Evolutionary conservation across 2,888 invertebrate species (phyloP).

Genomic region (Oeneis ivallda): DNA sequence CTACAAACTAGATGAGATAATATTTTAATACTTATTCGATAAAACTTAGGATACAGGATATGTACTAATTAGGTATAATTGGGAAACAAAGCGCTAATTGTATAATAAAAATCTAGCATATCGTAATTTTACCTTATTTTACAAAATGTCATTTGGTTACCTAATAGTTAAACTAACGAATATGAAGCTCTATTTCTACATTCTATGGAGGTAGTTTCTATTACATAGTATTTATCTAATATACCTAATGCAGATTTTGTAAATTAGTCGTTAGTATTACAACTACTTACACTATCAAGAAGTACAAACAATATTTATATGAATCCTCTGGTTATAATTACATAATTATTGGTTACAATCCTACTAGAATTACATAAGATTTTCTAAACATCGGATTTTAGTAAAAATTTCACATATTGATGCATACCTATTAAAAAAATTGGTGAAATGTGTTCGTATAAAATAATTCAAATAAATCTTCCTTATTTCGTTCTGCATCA

Average conservation of each 20-base stretch:
- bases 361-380: too few relatives aligned
- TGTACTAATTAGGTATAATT: slow-evolving; percentile 50
- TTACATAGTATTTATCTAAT: neutral
- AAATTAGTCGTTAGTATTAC: neutral
- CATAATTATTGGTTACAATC: too few relatives aligned
- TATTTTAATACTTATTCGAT: slow-evolving; percentile 25
- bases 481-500: too few relatives aligned
- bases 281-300: neutral
- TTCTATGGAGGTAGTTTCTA: neutral
- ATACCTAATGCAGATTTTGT: neutral
- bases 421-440: too few relatives aligned
- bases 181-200: slow-evolving; percentile 3
- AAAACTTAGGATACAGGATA: slow-evolving; percentile 19
- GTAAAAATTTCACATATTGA: neutral
- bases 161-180: neutral
- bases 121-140: slow-evolving; percentile 56
- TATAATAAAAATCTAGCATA: slow-evolving; percentile 68
- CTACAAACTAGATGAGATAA: neutral
- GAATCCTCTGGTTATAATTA: too few relatives aligned
- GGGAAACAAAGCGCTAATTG: slow-evolving; percentile 80
- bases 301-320: too few relatives aligned
- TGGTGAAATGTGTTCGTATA: neutral
- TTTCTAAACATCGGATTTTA: neutral
- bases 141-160: slow-evolving; percentile 14
- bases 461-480: neutral